Evolutionary conservation across 2,888 invertebrate species (phyloP).

Genomic region (Mythimna albipuncta): DNA sequence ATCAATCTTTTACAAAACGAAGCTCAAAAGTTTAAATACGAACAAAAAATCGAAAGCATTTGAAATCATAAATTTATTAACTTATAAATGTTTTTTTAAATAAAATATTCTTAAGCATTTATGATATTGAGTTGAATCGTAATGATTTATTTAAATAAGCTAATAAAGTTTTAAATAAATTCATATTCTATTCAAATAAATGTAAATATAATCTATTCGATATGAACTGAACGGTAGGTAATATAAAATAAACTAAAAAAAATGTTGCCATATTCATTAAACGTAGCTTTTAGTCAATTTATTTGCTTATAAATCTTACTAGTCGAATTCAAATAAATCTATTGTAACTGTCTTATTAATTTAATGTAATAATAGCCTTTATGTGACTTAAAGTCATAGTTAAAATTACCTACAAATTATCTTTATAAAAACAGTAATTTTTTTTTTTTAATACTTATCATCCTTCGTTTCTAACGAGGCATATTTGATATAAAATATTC

Average conservation of each 20-base stretch:
- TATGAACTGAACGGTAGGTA: conserved; percentile 59
- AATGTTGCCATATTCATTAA: conserved; percentile 48
- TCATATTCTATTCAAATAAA: conserved; percentile 29
- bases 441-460: background rate
- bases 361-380: conserved; percentile 19
- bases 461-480: too few relatives aligned
- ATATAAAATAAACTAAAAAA: conserved; percentile 38
- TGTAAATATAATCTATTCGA: conserved; percentile 52
- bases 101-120: conserved; percentile 55
- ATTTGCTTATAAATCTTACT: conserved; percentile 49
- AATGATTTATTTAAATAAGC: conserved; percentile 47
- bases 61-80: conserved; percentile 23
- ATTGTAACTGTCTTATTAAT: conserved; percentile 43
- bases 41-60: conserved; percentile 41
- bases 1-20: conserved; percentile 30
- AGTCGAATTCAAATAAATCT: conserved; percentile 57
- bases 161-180: conserved; percentile 27
- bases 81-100: conserved; percentile 17
- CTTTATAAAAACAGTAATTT: background rate
- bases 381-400: conserved; percentile 60
- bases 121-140: conserved; percentile 44
- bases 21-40: conserved; percentile 20
- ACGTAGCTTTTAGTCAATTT: conserved; percentile 47
- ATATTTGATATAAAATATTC: background rate
- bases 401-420: conserved; percentile 23